phyloP scores from a whole-genome alignment of 1,140 invertebrate genomes.

The Linepithema humile region DNA sequence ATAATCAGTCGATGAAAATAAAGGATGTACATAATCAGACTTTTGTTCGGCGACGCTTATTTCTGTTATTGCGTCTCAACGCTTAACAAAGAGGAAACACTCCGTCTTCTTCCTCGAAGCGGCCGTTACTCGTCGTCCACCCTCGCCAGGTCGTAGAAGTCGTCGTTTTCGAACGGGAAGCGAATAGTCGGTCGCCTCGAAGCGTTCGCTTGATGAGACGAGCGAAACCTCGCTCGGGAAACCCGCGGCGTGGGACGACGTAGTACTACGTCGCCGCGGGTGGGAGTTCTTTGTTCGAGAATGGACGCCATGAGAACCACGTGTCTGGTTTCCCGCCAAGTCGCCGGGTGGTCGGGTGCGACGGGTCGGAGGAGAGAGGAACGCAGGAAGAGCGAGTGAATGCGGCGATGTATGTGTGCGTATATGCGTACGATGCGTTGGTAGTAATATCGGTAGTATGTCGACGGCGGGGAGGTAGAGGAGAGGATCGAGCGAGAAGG shows the following conservation, averaged over 20 bases:
- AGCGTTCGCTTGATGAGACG: slow-evolving; percentile 12
- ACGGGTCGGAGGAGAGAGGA: not conserved
- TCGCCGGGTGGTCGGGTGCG: slow-evolving; percentile 20
- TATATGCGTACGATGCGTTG: slow-evolving; percentile 7
- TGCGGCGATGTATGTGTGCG: slow-evolving; percentile 9
- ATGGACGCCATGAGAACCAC: slow-evolving; percentile 73
- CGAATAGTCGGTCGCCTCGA: slow-evolving; percentile 25
- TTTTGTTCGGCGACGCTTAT: not conserved
- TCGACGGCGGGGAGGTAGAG: not conserved
- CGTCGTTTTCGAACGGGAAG: not conserved
- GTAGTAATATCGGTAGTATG: not conserved
- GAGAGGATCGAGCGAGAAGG: slow-evolving; percentile 42
- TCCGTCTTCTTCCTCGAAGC: not conserved
- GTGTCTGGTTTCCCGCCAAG: slow-evolving; percentile 75
- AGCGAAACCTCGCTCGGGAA: not conserved
- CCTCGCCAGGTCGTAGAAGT: slow-evolving; percentile 9
- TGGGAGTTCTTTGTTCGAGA: slow-evolving; percentile 70
- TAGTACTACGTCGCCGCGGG: slow-evolving; percentile 56
- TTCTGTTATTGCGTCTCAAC: too few relatives aligned
- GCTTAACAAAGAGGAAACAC: too few relatives aligned
- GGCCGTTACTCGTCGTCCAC: slow-evolving; percentile 53
- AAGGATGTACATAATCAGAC: not conserved
- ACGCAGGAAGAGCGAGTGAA: slow-evolving; percentile 4
- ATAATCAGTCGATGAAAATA: not conserved
- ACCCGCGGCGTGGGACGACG: slow-evolving; percentile 58